phyloP scores from a whole-genome alignment of 2,888 invertebrate species.

The Meloe dianella region DNA sequence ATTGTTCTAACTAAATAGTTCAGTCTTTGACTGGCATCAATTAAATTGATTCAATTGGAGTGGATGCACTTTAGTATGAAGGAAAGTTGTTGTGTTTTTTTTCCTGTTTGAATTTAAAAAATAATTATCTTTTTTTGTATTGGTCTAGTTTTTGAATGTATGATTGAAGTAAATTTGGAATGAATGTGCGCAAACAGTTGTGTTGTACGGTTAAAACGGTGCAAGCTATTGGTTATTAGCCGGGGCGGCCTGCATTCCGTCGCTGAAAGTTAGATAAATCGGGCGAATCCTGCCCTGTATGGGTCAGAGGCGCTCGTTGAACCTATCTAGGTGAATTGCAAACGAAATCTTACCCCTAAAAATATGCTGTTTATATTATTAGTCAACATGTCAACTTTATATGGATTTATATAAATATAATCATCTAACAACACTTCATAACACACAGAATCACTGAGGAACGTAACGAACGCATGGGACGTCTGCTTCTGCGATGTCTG shows the following conservation, averaged over 20 bases:
- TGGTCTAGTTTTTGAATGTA: slow-evolving; percentile 1
- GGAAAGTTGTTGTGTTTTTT: neutral
- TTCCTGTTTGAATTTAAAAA: neutral
- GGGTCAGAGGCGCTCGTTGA: slow-evolving; percentile 10
- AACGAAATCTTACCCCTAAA: slow-evolving; percentile 39
- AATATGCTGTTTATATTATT: slow-evolving; percentile 25
- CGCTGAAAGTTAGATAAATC: slow-evolving; percentile 13
- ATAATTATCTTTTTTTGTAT: slow-evolving; percentile 2
- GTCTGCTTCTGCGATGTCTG: slow-evolving; percentile 57
- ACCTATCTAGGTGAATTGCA: slow-evolving; percentile 13
- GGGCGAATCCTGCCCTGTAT: slow-evolving; percentile 16
- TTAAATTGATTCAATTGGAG: neutral
- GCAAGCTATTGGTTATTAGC: slow-evolving; percentile 21
- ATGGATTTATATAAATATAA: slow-evolving; percentile 4
- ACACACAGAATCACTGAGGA: slow-evolving; percentile 35
- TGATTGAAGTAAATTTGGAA: slow-evolving; percentile 23
- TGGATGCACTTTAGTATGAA: neutral
- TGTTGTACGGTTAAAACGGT: slow-evolving; percentile 10
- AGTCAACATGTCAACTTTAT: slow-evolving; percentile 35
- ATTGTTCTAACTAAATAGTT: neutral
- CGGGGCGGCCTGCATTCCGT: slow-evolving; percentile 22
- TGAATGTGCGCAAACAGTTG: slow-evolving; percentile 28
- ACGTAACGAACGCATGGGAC: slow-evolving; percentile 45
- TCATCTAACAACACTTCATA: slow-evolving; percentile 32
- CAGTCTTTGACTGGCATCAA: neutral